Conservation (phyloP, 1,140 invertebrate species). For the Mylabris phalerata region DNA sequence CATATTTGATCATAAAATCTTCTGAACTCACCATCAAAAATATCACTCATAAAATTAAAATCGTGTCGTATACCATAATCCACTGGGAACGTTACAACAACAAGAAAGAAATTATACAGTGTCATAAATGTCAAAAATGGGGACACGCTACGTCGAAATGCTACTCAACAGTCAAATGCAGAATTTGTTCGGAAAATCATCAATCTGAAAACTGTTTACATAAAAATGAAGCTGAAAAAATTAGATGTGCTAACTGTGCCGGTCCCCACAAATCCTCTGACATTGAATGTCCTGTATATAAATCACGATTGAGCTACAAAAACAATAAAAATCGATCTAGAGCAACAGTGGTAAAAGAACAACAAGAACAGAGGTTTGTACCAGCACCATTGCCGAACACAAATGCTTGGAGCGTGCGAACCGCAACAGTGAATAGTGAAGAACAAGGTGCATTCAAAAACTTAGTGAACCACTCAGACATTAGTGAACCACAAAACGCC, state of each 20-base stretch:
- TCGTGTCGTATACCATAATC: background rate
- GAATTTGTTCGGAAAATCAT: constrained; percentile 38
- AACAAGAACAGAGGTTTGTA: background rate
- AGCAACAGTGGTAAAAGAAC: background rate
- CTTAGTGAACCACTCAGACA: too few relatives aligned
- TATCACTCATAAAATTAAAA: constrained; percentile 1
- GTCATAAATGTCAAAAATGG: constrained; percentile 37
- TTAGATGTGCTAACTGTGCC: constrained; percentile 35
- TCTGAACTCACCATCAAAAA: background rate
- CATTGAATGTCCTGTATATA: background rate
- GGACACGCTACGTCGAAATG: constrained; percentile 35
- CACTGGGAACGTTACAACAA: constrained; percentile 28
- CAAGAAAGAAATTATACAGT: constrained; percentile 29
- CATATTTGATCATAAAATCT: constrained; percentile 1
- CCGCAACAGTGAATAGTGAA: too few relatives aligned
- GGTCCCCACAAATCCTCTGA: constrained; percentile 27
- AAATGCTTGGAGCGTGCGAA: too few relatives aligned
- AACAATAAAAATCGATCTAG: too few relatives aligned
- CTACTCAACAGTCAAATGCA: constrained; percentile 23
- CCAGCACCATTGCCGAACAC: too few relatives aligned
- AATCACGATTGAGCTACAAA: background rate
- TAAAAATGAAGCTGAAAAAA: background rate
- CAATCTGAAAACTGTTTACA: constrained; percentile 30
- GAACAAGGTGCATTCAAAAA: too few relatives aligned
- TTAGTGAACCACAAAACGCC: too few relatives aligned